Base-by-base conservation (phyloP, 2,888 invertebrate species). In the Campoplex nolae region DNA sequence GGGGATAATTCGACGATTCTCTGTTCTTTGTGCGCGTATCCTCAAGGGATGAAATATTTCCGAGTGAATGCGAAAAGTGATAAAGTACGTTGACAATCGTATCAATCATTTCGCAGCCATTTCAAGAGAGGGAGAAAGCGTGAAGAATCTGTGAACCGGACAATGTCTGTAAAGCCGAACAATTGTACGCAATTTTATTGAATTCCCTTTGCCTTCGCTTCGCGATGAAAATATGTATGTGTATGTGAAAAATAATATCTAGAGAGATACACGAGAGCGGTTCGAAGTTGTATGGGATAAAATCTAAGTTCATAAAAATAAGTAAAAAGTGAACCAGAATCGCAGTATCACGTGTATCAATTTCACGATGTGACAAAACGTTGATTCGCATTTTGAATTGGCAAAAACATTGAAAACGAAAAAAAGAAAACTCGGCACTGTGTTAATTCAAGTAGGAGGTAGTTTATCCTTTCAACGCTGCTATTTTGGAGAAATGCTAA, bases 1-100 rank as follows among this genome's bases (percentile, higher is more conserved):
- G 48, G 18, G 38, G 79, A 81, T 83, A 86, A 86, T 83, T 86
- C 80, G 83, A 79, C 76, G 71, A 73, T 83, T 73, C 76, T 76
- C 54, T 65, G 16, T 65, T 51, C 51, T 65, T 48, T 51, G 73
- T 62, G 23, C 45, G 73, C 51, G 28, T 56, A 79, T 45, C 51
- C 70, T 78, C 35, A 62, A 71, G 28, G 67, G 67, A 45, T 80
- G 71, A 71, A 73, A 71, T 54, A 80, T 73, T 73, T 73, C 62
- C 73, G 51, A 80, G 48, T 65, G 74, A 42, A 38, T 74, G 67
- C 45, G 74, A 81, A 81, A 80, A 83, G 73, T 71, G 54, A 83
- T 79, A 73, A 67, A 83, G 71, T 65, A 62, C n/a, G 71, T 54
- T 42, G 75, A 56, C 67, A 82, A 82, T 77, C 73, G 67, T 77